A percentile compares a stretch with the other conserved stretches of the same genome.
These are phyloP conservation scores for Machimus atricapillus DNA, from an alignment of 2,888 invertebrate genomes.

Conservation along the genomic window DNA sequence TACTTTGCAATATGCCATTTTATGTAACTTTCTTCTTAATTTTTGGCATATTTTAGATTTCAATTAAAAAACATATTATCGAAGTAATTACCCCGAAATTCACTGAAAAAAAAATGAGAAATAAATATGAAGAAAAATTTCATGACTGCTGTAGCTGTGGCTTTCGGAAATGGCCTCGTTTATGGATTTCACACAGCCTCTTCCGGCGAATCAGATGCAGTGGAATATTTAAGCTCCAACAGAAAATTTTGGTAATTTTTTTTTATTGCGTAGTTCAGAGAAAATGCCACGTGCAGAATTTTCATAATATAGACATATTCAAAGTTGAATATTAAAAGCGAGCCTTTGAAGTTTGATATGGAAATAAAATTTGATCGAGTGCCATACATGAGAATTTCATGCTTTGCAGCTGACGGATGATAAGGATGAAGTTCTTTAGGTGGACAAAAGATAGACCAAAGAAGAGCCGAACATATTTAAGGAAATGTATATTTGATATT, in stretches of 20 bases:
- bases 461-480: too few species aligned
- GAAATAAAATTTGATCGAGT: neutral
- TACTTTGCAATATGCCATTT: neutral
- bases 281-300: neutral
- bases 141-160: neutral
- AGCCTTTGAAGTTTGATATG: neutral
- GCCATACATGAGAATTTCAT: neutral
- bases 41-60: neutral
- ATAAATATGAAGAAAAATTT: neutral
- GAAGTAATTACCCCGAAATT: neutral
- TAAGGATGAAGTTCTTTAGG: neutral
- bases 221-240: neutral
- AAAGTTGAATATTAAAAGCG: neutral
- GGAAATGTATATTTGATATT: too few species aligned
- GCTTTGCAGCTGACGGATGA: neutral
- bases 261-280: neutral
- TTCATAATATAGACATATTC: neutral
- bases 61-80: neutral
- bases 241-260: neutral
- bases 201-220: neutral
- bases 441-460: neutral
- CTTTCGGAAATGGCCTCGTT: neutral
- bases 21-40: neutral
- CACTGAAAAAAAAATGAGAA: neutral
- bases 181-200: neutral